Evolutionary conservation across 1,140 invertebrate genomes (phyloP), one percentile per base, ranked within the genome.

Genomic region (Oncopeltus fasciatus): DNA sequence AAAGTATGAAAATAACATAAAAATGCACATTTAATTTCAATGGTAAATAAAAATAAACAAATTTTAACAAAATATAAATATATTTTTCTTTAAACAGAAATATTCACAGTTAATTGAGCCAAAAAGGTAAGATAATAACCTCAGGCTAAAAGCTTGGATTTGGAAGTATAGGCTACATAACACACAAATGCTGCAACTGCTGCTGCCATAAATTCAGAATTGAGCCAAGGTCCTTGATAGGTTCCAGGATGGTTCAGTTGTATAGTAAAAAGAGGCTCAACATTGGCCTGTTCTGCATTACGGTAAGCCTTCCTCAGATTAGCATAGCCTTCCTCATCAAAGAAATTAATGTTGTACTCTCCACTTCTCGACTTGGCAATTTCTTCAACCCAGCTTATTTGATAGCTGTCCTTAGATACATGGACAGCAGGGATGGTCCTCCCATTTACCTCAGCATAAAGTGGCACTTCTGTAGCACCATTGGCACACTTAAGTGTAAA

Each of bases 261-360:
- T 46, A 95, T 82, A 56, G 83, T 83, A 61, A 84, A 80, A 11
- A 95, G 72, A 1, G 89, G 83, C 65, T 85, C 82, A 8, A 93
- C 82, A 20, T 78, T 75, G 51, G 78, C 76, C 70, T 86, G 82
- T 69, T 84, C 83, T 47, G 80, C 80, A 67, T 81, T 81, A 60
- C 86, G 79, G 61, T 84, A 74, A 28, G 86, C 85, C 70, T 90
- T 89, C 20, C 86, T 80, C 9, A 95, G 76, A 44, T 83, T 83
- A 18, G 88, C 82, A 74, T 88, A 95, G 63, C 89, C 88, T 72
- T 95, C 92, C 76, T 96, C 92, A 70, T 95, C 89, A 70, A 86
- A 90, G 2, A 97, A 74, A 65, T 85, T 83, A n/a, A 95, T 79
- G 57, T 79, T 76, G 66, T 90, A 86, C 53, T 84, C 82, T 33